Percentiles rank a stretch among this genome's conserved stretches.
phyloP scores from a whole-genome alignment of 2,888 invertebrate species.

The Conistra vaccinii region DNA sequence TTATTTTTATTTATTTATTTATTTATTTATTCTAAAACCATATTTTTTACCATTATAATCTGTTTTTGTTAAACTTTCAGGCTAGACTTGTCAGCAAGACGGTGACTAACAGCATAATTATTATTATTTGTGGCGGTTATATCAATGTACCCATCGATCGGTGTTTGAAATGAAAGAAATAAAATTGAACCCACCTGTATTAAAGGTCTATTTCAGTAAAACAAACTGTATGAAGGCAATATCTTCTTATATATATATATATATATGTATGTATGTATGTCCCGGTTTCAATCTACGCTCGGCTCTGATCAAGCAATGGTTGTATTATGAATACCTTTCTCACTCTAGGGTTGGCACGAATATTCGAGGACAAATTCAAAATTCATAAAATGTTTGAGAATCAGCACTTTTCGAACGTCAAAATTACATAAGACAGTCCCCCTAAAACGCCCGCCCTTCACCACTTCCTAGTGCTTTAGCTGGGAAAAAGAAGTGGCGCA shows the following conservation, averaged over 20 bases:
- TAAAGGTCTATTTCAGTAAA: neutral
- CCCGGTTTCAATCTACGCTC: conserved; percentile 34
- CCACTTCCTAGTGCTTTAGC: too few species aligned
- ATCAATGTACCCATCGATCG: neutral
- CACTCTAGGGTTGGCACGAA: conserved; percentile 10
- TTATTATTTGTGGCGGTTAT: neutral
- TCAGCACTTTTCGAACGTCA: too few species aligned
- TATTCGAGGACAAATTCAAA: neutral
- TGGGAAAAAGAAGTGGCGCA: too few species aligned
- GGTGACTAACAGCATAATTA: neutral
- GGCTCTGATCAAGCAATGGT: conserved; percentile 39
- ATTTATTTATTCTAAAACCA: too few species aligned
- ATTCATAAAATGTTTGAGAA: too few species aligned
- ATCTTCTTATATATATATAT: too few species aligned
- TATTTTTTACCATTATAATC: neutral
- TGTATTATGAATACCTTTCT: conserved; percentile 31
- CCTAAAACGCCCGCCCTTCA: too few species aligned
- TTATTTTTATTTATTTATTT: too few species aligned
- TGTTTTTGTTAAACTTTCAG: neutral
- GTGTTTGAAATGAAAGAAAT: neutral
- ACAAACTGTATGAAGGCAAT: neutral
- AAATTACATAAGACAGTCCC: too few species aligned
- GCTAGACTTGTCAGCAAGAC: neutral
- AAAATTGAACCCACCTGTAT: neutral
- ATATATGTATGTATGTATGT: conserved; percentile 53